Percentiles rank a stretch among this genome's conserved stretches.
These are phyloP conservation scores for Pecten maximus DNA, from an alignment of 2,888 invertebrate species.

Conservation along the genomic window DNA sequence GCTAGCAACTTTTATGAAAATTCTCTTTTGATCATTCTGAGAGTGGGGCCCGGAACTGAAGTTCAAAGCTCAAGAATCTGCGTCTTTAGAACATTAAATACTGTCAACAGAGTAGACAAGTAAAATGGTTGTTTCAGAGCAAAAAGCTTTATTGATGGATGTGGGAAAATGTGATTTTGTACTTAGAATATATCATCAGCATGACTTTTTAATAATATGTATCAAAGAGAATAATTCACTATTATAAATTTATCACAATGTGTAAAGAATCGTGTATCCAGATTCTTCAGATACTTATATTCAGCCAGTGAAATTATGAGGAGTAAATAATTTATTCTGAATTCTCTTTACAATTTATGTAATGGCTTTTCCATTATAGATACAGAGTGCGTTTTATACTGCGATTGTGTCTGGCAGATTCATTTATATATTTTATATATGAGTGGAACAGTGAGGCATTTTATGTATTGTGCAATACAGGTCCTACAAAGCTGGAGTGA, in stretches of 20 bases:
- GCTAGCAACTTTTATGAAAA: too few relatives aligned
- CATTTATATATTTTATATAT: neutral
- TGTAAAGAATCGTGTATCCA: neutral
- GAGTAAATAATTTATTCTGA: neutral
- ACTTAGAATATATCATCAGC: neutral
- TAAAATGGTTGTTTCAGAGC: neutral
- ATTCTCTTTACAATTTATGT: too few relatives aligned
- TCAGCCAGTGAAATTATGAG: neutral
- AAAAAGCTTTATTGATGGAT: neutral
- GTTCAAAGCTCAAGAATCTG: too few relatives aligned
- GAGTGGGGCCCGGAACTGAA: too few relatives aligned
- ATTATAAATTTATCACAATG: too few relatives aligned
- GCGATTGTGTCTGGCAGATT: neutral
- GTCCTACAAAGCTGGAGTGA: neutral
- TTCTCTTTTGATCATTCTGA: too few relatives aligned
- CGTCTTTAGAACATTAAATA: too few relatives aligned
- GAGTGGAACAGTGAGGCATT: neutral
- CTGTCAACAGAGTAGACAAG: too few relatives aligned
- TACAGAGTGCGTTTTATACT: neutral
- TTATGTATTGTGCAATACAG: conserved; percentile 6
- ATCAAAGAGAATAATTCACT: neutral
- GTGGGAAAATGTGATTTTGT: neutral
- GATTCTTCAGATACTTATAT: neutral
- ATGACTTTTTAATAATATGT: neutral
- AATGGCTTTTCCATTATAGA: too few relatives aligned